A percentile compares a stretch with the other conserved stretches of the same genome.
Conservation (phyloP, 1,140 invertebrate species). For the Drosophila tsacasi region DNA sequence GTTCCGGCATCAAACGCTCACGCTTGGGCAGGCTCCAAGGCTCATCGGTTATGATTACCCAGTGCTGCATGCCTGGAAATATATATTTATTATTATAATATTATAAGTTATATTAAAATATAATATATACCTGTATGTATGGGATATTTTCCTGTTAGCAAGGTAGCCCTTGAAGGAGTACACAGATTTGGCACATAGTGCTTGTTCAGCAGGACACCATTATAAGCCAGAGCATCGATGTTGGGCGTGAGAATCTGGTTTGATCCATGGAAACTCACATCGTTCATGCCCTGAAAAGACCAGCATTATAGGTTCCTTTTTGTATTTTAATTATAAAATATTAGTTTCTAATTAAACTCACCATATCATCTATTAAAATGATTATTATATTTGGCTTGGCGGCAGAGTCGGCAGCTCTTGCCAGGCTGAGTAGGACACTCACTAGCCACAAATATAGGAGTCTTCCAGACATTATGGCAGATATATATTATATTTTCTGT, state of each 20-base stretch:
- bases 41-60: slow-evolving; percentile 90
- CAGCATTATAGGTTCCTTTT: background rate
- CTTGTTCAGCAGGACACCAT: slow-evolving; percentile 91
- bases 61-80: slow-evolving; percentile 90
- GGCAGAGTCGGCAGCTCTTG: slow-evolving; percentile 2
- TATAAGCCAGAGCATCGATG: slow-evolving; percentile 92
- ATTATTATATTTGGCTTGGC: slow-evolving; percentile 74
- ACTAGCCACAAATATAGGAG: background rate
- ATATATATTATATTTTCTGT: background rate
- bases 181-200: slow-evolving; percentile 92
- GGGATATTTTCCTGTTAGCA: slow-evolving; percentile 94
- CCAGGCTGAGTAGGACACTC: slow-evolving; percentile 9
- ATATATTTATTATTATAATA: too few relatives aligned
- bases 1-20: slow-evolving; percentile 91
- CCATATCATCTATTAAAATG: slow-evolving; percentile 79
- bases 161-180: slow-evolving; percentile 91
- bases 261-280: slow-evolving; percentile 95
- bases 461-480: slow-evolving; percentile 15
- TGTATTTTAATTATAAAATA: background rate
- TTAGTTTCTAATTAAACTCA: slow-evolving; percentile 16
- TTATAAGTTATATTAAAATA: too few relatives aligned
- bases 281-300: slow-evolving; percentile 92
- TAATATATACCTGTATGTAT: slow-evolving; percentile 89
- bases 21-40: slow-evolving; percentile 91
- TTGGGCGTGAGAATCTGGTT: slow-evolving; percentile 94